These are phyloP conservation scores for Anneissia japonica DNA, from an alignment of 35 echinoderm and acorn worm genomes.

Conservation along the genomic window DNA sequence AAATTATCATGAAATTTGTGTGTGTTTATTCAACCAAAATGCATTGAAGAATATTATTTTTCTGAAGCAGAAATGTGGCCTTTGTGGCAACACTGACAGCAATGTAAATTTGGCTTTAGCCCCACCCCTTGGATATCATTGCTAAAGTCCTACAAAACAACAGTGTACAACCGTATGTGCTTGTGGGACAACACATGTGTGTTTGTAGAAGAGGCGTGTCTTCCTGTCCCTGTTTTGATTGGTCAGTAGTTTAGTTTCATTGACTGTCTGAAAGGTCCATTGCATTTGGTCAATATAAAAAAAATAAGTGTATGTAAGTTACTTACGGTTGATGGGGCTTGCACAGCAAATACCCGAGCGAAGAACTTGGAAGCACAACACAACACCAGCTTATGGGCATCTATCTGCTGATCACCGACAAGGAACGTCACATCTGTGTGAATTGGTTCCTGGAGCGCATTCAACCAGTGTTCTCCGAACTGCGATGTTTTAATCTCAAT, in stretches of 20 bases:
- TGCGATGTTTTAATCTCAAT: conserved; percentile 64
- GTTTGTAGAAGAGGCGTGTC: neutral
- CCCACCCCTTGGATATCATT: no score
- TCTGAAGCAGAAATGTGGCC: no score
- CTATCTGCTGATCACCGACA: conserved; percentile 19
- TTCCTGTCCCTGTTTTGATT: neutral
- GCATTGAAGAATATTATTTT: no score
- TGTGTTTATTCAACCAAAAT: no score
- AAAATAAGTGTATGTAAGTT: no score
- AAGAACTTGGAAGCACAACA: conserved; percentile 68
- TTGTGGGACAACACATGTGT: no score
- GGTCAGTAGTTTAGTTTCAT: conserved; percentile 7
- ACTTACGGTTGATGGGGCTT: conserved; percentile 33
- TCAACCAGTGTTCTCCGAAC: conserved; percentile 25
- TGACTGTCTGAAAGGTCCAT: no score
- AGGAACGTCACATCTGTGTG: conserved; percentile 58
- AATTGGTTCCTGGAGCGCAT: conserved; percentile 21
- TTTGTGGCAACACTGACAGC: no score
- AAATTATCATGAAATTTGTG: no score
- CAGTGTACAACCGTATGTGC: no score
- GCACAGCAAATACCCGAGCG: conserved; percentile 47
- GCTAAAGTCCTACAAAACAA: no score
- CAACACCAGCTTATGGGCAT: conserved; percentile 40
- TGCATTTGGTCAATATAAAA: neutral
- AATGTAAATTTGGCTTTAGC: no score